phyloP scores from a whole-genome alignment of 2,888 invertebrate genomes.

The Tachystola acroxantha region DNA sequence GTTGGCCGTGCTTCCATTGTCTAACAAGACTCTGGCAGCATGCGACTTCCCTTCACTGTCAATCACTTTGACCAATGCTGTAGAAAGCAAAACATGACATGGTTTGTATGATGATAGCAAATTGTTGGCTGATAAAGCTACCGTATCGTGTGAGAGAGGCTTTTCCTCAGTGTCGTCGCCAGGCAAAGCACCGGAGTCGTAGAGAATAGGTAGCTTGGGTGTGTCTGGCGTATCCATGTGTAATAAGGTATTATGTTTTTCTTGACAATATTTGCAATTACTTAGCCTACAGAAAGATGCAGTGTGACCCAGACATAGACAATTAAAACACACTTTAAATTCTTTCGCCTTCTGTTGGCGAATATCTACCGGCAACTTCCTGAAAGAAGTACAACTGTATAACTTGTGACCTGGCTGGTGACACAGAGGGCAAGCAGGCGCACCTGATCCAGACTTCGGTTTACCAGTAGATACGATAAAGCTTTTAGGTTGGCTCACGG shows the following conservation, averaged over 20 bases:
- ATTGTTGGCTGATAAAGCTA: neutral
- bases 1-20: constrained; percentile 16
- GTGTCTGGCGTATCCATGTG: constrained; percentile 3
- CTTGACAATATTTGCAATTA: constrained; percentile 13
- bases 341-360: no score
- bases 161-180: no score
- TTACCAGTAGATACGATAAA: no score
- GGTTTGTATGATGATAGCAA: neutral
- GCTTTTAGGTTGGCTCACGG: no score
- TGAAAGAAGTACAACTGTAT: no score
- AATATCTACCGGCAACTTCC: no score
- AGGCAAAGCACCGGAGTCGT: no score
- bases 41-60: constrained; percentile 5
- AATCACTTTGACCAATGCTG: constrained; percentile 12
- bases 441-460: no score
- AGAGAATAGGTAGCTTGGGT: neutral
- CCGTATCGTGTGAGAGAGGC: neutral
- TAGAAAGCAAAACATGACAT: constrained; percentile 11
- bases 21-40: constrained; percentile 10
- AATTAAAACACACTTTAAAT: constrained; percentile 9
- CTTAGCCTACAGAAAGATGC: constrained; percentile 9
- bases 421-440: no score
- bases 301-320: constrained; percentile 12
- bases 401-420: no score
- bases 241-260: constrained; percentile 13